Base-by-base conservation (phyloP, 1,140 invertebrate genomes). In the Thalassaphorura encarpata region DNA sequence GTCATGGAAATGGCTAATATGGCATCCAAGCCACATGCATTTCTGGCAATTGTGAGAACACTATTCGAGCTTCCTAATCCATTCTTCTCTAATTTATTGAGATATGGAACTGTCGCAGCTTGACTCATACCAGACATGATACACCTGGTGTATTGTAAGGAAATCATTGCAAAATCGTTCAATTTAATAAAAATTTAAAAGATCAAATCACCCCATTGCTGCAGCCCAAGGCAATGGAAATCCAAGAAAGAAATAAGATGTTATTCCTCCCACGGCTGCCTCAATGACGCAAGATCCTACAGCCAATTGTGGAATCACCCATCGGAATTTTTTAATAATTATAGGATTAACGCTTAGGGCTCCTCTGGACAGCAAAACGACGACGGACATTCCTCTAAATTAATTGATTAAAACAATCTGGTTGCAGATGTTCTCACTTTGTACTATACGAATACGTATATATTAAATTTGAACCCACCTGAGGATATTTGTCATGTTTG, bases 1-100 rank as follows among this genome's bases (percentile, higher is more conserved):
- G 59, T 47, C 48, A 64, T 42, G 26, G 33, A 46, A 50, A 64
- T 64, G 15, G 54, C 62, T 21, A 64, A 39, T 33, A 61, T 55
- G 27, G 62, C 62, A 39, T 64, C 62, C n/a, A 64, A 56, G 11
- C 62, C 62, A 51, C 59, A 54, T 33, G 42, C 62, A 15, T 31
- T 54, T 43, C 55, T 64, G 8, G 53, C 59, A 49, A 61, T 58
- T 18, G 49, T 13, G 3, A 63, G 54, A 1, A 50, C 52, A 26
- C 36, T 21, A 21, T 66, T 52, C 1, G 61, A 59, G 41, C 11
- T 19, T 16, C 42, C 19, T 27, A 33, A 23, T n/a, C 51, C 18
- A 19, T 46, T 51, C n/a, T n/a, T n/a, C 21, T 61, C 58, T 19
- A 55, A n/a, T 11, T 21, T n/a, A 15, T 24, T 18, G 18, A 61